Conservation (phyloP, 2,113 vertebrate species). For the Rissa tridactyla region DNA sequence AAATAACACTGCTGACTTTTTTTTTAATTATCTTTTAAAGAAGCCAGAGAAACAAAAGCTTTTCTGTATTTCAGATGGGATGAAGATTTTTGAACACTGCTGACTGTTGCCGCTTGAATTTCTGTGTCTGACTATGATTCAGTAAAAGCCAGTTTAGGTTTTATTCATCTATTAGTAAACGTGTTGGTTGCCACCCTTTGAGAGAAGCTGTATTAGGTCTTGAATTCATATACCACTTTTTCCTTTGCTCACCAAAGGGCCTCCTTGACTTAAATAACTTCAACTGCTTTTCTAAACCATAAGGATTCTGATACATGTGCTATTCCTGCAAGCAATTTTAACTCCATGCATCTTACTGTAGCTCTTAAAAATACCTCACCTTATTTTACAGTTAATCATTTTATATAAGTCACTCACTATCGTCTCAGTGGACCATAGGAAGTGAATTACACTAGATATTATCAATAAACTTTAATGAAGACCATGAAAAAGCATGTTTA, state of each 20-base stretch:
- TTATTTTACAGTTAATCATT: not conserved
- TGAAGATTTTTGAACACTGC: not conserved
- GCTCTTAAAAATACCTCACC: not conserved
- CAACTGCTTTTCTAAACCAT: not conserved
- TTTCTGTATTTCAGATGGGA: not conserved
- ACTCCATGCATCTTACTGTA: not conserved
- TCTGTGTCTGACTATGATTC: not conserved
- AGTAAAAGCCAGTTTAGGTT: not conserved
- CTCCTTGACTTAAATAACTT: not conserved
- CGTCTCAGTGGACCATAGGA: not conserved
- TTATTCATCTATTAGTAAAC: not conserved
- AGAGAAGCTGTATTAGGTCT: not conserved
- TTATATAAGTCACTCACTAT: not conserved
- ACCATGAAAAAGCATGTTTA: not conserved
- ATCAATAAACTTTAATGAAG: not conserved
- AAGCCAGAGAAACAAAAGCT: not conserved
- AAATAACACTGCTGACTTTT: not conserved
- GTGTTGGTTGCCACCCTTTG: not conserved
- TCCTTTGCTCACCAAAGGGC: not conserved
- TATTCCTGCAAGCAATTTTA: not conserved
- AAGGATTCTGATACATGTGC: not conserved
- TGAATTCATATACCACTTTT: not conserved
- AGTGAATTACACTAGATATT: not conserved
- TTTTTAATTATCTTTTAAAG: not conserved
- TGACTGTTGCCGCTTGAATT: not conserved